These are phyloP conservation scores for Lingula anatina DNA, from an alignment of 2,888 invertebrate genomes.

Conservation along the genomic window DNA sequence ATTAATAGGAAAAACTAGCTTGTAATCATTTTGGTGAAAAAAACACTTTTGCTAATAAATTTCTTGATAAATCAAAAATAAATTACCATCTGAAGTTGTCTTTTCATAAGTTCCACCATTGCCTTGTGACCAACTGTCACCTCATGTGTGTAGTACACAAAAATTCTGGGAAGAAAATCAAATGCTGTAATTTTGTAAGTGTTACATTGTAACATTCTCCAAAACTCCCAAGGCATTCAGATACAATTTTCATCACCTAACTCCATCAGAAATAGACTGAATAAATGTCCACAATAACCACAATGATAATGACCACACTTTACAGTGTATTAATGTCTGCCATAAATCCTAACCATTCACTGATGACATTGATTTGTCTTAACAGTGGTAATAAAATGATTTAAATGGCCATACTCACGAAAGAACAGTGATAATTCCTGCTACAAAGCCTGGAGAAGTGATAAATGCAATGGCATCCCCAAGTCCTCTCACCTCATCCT, in stretches of 20 bases:
- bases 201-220: too few species aligned
- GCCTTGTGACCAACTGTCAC: slow-evolving; percentile 43
- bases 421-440: slow-evolving; percentile 30
- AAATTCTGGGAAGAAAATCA: slow-evolving; percentile 31
- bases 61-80: not conserved
- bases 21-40: too few species aligned
- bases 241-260: too few species aligned
- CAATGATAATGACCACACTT: too few species aligned
- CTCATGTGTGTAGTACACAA: slow-evolving; percentile 45
- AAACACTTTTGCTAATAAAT: not conserved
- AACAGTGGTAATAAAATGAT: not conserved
- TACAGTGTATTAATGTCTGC: not conserved
- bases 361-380: not conserved
- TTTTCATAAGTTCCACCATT: slow-evolving; percentile 37
- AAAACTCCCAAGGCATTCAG: too few species aligned
- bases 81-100: slow-evolving; percentile 44
- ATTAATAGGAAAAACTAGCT: too few species aligned
- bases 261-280: too few species aligned
- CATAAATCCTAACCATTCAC: not conserved
- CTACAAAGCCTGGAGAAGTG: slow-evolving; percentile 37
- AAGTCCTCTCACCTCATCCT: slow-evolving; percentile 15
- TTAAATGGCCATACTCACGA: slow-evolving; percentile 24
- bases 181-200: not conserved
- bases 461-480: slow-evolving; percentile 27
- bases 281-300: too few species aligned